Base-by-base conservation (phyloP, 2,113 vertebrate species). In the Hippopotamus amphibius region DNA sequence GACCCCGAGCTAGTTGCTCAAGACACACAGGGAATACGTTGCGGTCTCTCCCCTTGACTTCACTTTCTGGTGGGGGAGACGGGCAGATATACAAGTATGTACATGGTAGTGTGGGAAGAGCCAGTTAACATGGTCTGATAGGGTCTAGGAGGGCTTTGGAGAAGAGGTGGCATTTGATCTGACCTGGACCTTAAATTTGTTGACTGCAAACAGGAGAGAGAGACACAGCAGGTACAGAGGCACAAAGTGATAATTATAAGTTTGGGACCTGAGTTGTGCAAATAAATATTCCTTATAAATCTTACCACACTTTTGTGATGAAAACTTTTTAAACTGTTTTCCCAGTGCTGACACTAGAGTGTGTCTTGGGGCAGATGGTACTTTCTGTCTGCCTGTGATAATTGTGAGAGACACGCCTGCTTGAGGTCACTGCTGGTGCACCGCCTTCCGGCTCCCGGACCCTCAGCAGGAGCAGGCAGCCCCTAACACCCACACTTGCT, bases 371-470 rank as follows among this genome's bases (percentile, higher is more conserved):
- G 41, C 22, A 1, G 6, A 4, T 13, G 13, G 5, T 14, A 7
- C 46, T 9, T 43, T 68, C 69, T 14, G 30, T 57, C 17, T 0
- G 0, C 7, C 82, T 16, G n/a, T 41, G 26, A 2, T 5, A 16
- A 8, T 21, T 15, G 7, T 48, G 7, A 1, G 7, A 9, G 69
- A 30, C 19, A 11, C 0, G 0, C 4, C 16, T 19, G 43, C 10
- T 3, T 0, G 13, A 15, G n/a, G 30, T 15, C 21, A 21, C 12
- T 24, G 2, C 26, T 19, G 0, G 6, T 24, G 33, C 22, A 0
- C 7, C 1, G 2, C 53, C 1, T 26, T 6, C 66, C 33, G 16
- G 16, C 46, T 19, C 48, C 9, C 16, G 28, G 9, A 1, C 9
- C 46, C 48, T 26, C 5, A 10, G 17, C 16, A 2, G 46, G 17